Conservation (phyloP, 2,797 vertebrate genomes). For the Clarias fuscus region DNA sequence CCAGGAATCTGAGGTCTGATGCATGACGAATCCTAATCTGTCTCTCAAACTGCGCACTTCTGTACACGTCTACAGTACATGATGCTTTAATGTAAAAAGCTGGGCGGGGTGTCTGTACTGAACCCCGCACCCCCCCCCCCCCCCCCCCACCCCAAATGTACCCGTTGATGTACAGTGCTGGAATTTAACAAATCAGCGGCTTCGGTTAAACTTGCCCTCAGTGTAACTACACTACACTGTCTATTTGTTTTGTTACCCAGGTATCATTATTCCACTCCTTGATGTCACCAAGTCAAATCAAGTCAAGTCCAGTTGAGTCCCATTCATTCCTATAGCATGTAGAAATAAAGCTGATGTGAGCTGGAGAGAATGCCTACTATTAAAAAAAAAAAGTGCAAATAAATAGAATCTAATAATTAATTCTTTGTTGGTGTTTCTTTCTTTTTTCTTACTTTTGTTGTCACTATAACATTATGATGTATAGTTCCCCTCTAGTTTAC, state of each 20-base stretch:
- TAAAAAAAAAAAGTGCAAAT: neutral
- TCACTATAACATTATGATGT: neutral
- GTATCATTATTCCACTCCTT: neutral
- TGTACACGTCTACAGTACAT: neutral
- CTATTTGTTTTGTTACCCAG: too few relatives aligned
- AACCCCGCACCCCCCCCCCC: too few relatives aligned
- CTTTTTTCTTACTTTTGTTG: neutral
- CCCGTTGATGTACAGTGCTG: neutral
- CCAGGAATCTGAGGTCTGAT: conserved; percentile 11
- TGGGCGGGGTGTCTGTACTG: neutral
- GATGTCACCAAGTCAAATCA: neutral
- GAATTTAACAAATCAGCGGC: neutral
- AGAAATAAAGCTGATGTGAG: neutral
- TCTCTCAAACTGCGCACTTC: neutral
- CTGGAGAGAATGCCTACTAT: neutral
- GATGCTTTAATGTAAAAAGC: neutral
- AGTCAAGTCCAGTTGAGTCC: too few relatives aligned
- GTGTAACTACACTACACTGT: neutral
- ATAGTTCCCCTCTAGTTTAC: too few relatives aligned
- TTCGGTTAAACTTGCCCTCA: neutral
- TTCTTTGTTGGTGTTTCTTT: neutral
- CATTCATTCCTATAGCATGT: neutral
- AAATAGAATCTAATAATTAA: neutral
- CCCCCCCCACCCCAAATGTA: too few relatives aligned
- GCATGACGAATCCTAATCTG: neutral